phyloP scores from a whole-genome alignment of 2,797 vertebrate genomes.

The Nannoperca australis region DNA sequence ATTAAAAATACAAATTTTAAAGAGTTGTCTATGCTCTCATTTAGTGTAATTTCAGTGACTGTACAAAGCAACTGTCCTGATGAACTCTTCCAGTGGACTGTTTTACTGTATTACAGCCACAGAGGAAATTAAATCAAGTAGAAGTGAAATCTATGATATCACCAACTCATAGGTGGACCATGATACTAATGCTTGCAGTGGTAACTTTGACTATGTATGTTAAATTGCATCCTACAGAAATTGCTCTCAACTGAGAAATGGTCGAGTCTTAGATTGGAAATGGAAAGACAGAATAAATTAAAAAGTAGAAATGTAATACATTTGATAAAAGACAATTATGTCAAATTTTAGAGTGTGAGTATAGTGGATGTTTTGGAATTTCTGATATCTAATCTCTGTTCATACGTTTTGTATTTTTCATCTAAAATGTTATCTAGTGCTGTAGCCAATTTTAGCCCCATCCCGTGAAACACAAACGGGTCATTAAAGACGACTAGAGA shows the following conservation, averaged over 20 bases:
- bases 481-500: conserved; percentile 29
- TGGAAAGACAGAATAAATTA: neutral
- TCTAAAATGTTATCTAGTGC: neutral
- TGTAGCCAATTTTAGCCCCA: neutral
- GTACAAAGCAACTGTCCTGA: neutral
- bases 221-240: neutral
- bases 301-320: neutral
- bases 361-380: neutral
- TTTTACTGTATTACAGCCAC: conserved; percentile 14
- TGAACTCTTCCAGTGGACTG: neutral
- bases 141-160: neutral
- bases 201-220: neutral
- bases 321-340: neutral
- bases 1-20: conserved; percentile 9
- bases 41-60: conserved; percentile 13
- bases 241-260: neutral
- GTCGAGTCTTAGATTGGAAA: neutral
- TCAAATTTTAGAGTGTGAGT: neutral
- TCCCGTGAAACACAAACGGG: neutral
- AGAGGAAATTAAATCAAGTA: conserved; percentile 3
- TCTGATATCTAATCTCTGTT: neutral
- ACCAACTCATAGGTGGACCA: neutral
- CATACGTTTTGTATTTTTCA: neutral
- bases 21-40: conserved; percentile 22
- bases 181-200: conserved; percentile 2